phyloP scores from a whole-genome alignment of 2,888 invertebrate species.

The Apocheima hispidaria region DNA sequence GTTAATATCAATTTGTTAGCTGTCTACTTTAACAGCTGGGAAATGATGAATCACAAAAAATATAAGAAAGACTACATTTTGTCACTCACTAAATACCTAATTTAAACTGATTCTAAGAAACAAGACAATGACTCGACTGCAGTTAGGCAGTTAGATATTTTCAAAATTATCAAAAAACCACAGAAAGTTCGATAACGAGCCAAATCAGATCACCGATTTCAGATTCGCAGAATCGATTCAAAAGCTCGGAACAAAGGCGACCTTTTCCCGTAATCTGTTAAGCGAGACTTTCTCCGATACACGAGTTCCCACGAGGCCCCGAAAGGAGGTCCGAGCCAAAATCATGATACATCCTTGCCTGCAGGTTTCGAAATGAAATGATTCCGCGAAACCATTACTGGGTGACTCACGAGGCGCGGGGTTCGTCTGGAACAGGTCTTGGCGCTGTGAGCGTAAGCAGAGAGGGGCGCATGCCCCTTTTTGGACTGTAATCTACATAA shows the following conservation, averaged over 20 bases:
- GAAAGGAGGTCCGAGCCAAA: constrained; percentile 32
- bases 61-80: neutral
- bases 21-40: neutral
- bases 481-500: neutral
- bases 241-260: constrained; percentile 39
- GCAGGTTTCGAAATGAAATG: constrained; percentile 67
- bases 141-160: neutral
- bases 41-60: constrained; percentile 18
- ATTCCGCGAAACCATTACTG: constrained; percentile 71
- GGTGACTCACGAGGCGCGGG: constrained; percentile 64
- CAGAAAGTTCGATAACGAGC: constrained; percentile 13
- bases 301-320: constrained; percentile 53
- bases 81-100: neutral
- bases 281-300: constrained; percentile 52
- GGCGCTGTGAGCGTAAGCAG: constrained; percentile 27
- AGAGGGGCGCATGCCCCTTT: constrained; percentile 15
- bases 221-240: constrained; percentile 16
- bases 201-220: constrained; percentile 9
- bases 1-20: constrained; percentile 13
- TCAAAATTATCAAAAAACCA: constrained; percentile 1
- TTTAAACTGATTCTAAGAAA: neutral
- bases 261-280: constrained; percentile 35
- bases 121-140: neutral
- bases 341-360: constrained; percentile 59
- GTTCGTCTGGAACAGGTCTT: constrained; percentile 70